Base-by-base conservation (phyloP, 2,888 invertebrate species). In the Caenorhabditis zanzibari region DNA sequence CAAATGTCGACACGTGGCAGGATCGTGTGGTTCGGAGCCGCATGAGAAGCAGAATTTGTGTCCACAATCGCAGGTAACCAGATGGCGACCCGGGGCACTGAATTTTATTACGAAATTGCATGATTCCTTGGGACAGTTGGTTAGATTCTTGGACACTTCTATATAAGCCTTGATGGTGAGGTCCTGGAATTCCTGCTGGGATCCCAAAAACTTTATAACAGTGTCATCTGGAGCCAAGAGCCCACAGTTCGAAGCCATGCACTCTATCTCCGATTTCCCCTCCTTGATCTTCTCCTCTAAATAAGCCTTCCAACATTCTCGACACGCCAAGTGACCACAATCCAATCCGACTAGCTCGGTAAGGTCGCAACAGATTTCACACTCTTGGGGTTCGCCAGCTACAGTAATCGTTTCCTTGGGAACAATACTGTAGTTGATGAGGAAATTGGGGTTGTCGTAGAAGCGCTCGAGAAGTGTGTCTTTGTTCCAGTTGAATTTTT, bases 401-500 rank as follows among this genome's bases (percentile, higher is more conserved):
- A 98, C 91, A 98, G 94, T 93, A 19, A 22, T 10, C 97, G 97
- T 93, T 96, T 96, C 16, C 0, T 7, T 32, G 5, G 32, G 32
- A 28, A n/a, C 2, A 7, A 58, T 32, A 7, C n/a, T 16, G 16
- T 16, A 16, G 9, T 32, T 9, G 12, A 32, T n/a, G 2, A 58
- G 16, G 19, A 58, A 58, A 94, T 97, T 96, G 28, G 96, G 96
- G 93, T 96, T 92, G 88, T 93, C 98, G 93, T 97, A 98, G 94
- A 93, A 94, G 85, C 93, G 95, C 94, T 99, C 98, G 95, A 98
- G 96, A 86, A 99, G 94, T 93, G 97, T 97, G 93, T 98, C 98
- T 93, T 97, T 97, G 93, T 99, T 98, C 98, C 98, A 99, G 94
- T 96, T 96, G 93, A 97, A 98, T 93, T 98, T 97, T 94, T 98